Conservation (phyloP, 2,797 vertebrate species). For the Halcyon chelicuti region DNA sequence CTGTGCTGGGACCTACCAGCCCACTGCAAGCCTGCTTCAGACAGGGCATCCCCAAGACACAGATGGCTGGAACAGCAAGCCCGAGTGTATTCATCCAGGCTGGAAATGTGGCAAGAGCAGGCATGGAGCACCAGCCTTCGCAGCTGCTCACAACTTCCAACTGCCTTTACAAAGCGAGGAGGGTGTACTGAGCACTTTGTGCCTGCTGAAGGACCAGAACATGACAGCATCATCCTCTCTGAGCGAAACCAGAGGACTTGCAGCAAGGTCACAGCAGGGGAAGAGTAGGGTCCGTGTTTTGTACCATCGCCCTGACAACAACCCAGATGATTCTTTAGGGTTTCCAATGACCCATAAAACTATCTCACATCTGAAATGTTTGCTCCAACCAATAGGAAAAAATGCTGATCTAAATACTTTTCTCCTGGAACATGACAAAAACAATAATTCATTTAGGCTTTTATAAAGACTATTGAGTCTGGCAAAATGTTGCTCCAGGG, state of each 20-base stretch:
- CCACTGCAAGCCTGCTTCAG: rapidly evolving
- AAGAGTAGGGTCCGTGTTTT: background rate
- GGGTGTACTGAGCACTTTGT: rapidly evolving
- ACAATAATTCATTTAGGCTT: constrained; percentile 32
- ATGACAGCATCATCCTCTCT: background rate
- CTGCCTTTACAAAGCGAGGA: background rate
- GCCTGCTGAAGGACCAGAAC: background rate
- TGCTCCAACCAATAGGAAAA: constrained; percentile 18
- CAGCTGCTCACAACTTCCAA: rapidly evolving
- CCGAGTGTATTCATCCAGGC: rapidly evolving
- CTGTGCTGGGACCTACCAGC: background rate
- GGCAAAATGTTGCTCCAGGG: background rate
- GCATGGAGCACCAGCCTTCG: background rate
- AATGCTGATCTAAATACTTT: constrained; percentile 33
- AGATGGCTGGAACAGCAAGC: background rate
- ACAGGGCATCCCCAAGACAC: background rate
- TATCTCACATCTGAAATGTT: background rate
- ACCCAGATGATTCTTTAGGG: background rate
- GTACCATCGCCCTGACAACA: background rate
- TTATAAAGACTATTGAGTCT: background rate
- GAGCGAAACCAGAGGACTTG: background rate
- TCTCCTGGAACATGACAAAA: constrained; percentile 12
- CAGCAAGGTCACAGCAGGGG: background rate
- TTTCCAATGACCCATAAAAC: constrained; percentile 18
- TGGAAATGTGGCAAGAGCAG: background rate